These are phyloP conservation scores for Pseudochaenichthys georgianus DNA, from an alignment of 2,797 vertebrate species.

Conservation along the genomic window DNA sequence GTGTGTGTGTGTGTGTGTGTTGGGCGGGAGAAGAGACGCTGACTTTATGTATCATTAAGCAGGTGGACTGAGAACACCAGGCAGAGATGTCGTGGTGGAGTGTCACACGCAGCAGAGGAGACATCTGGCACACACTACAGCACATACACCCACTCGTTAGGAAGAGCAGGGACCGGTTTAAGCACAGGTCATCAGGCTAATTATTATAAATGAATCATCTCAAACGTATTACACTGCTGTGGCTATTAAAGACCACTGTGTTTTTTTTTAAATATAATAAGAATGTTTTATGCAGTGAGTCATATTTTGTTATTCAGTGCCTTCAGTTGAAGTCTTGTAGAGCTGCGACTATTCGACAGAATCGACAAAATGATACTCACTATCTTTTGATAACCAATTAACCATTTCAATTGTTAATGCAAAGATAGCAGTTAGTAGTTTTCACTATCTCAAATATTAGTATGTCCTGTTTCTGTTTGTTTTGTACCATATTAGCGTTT, in stretches of 20 bases:
- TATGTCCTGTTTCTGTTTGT: no score
- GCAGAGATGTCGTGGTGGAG: conserved; percentile 58
- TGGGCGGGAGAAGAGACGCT: conserved; percentile 54
- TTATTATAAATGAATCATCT: conserved; percentile 62
- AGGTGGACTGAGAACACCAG: conserved; percentile 76
- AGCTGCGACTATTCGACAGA: no score
- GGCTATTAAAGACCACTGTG: conserved; percentile 14
- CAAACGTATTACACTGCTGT: conserved; percentile 46
- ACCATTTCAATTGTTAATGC: no score
- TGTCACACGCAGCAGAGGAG: conserved; percentile 51
- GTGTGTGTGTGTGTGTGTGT: conserved; percentile 38
- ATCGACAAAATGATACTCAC: no score
- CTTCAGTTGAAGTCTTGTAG: conserved; percentile 5
- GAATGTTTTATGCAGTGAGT: conserved; percentile 10
- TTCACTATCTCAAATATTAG: no score
- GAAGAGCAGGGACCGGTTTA: conserved; percentile 41
- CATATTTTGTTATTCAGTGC: not conserved
- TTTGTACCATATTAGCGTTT: no score
- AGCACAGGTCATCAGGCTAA: conserved; percentile 54
- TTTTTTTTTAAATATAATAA: conserved; percentile 5
- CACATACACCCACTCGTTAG: conserved; percentile 64
- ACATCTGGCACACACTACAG: conserved; percentile 77
- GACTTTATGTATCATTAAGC: conserved; percentile 83
- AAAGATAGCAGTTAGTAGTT: no score
- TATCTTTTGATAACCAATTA: no score